Evolutionary conservation across 2,888 invertebrate species (phyloP).

Genomic region (Eulithis testata): DNA sequence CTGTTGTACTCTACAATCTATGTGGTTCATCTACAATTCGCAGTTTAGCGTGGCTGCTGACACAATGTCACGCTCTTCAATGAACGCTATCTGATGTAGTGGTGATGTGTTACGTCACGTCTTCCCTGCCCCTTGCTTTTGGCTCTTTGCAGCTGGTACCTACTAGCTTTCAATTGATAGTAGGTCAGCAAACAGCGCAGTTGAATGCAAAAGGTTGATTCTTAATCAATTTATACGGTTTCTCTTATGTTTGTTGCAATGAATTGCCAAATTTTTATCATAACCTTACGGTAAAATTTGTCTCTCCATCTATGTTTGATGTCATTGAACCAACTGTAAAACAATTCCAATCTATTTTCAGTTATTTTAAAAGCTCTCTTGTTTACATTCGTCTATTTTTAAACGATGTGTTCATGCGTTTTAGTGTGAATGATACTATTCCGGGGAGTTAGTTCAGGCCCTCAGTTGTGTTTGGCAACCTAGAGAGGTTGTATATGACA

Average conservation of each 20-base stretch:
- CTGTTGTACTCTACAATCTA: conserved; percentile 7
- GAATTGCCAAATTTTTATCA: too few relatives aligned
- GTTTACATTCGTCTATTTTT: conserved; percentile 29
- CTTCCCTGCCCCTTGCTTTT: conserved; percentile 6
- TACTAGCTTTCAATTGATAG: background rate
- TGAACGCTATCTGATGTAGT: conserved; percentile 28
- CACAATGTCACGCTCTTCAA: conserved; percentile 22
- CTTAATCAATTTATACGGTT: too few relatives aligned
- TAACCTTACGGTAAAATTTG: too few relatives aligned
- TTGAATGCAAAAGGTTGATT: too few relatives aligned
- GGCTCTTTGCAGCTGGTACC: background rate
- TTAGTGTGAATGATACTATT: conserved; percentile 6
- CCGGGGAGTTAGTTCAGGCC: conserved; percentile 16
- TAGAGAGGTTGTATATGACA: too few relatives aligned
- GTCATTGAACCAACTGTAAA: conserved; percentile 23
- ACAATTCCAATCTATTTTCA: conserved; percentile 17
- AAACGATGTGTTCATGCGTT: conserved; percentile 10
- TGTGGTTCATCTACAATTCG: conserved; percentile 17
- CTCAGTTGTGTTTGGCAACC: conserved; percentile 24
- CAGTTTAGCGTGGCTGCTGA: conserved; percentile 13
- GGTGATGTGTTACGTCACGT: conserved; percentile 1
- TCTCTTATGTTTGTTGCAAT: too few relatives aligned
- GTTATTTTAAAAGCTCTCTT: conserved; percentile 29
- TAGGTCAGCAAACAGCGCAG: too few relatives aligned
- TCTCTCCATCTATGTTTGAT: background rate